phyloP scores from a whole-genome alignment of 64 coral and sea anemone species.

The Porites lutea region DNA sequence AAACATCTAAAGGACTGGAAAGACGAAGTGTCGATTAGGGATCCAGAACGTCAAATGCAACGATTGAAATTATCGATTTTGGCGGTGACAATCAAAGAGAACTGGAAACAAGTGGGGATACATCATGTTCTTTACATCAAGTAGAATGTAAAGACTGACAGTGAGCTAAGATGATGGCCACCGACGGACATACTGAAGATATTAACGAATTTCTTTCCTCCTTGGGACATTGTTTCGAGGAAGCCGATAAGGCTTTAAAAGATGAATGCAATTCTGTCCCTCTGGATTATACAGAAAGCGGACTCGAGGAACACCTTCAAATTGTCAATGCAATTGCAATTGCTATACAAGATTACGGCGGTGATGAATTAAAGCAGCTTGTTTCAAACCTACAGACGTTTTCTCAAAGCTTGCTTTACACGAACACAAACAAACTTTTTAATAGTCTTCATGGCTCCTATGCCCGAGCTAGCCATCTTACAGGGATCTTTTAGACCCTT shows the following conservation, averaged over 20 bases:
- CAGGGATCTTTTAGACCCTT: no score
- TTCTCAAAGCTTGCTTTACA: no score
- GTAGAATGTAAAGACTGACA: not conserved
- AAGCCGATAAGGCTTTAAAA: not conserved
- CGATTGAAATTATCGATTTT: constrained; percentile 53
- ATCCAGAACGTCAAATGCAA: constrained; percentile 44
- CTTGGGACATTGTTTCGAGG: constrained; percentile 17
- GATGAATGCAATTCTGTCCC: constrained; percentile 47
- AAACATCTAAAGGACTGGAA: not conserved
- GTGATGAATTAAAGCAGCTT: constrained; percentile 40
- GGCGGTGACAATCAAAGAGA: constrained; percentile 48
- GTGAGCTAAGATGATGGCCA: constrained; percentile 14
- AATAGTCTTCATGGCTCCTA: no score
- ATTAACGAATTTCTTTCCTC: constrained; percentile 21
- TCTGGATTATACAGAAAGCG: constrained; percentile 41
- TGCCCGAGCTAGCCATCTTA: no score
- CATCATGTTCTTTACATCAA: not conserved
- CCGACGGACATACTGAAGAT: constrained; percentile 19
- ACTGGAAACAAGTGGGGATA: constrained; percentile 26
- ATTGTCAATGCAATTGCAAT: constrained; percentile 37
- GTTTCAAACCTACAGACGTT: constrained; percentile 24
- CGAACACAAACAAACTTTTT: no score
- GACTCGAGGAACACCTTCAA: constrained; percentile 56
- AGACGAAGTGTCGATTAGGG: not conserved
- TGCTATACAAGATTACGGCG: constrained; percentile 28